Base-by-base conservation (phyloP, 2,888 invertebrate species). In the Drymonia ruficornis region DNA sequence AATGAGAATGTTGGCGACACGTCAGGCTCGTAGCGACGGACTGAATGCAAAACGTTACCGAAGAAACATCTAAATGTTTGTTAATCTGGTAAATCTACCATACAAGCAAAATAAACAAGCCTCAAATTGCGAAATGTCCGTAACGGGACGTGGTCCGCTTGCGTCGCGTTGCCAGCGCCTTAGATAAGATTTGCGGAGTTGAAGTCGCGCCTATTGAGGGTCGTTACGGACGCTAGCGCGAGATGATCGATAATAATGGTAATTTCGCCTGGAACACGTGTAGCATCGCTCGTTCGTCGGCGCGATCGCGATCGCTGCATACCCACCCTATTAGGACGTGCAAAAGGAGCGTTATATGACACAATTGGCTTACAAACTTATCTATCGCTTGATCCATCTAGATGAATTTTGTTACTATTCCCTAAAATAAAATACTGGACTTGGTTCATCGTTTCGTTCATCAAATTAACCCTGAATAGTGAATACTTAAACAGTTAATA, bases 211-310 rank as follows among this genome's bases (percentile, higher is more conserved):
- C 88, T 87, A 86, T 89, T 84, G 81, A 81, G 83, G 84, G 86
- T 91, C 90, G 91, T 91, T 89, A 91, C 88, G 78, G 79, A 84
- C 86, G 79, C 80, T 74, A 81, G 85, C 81, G 86, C 85, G 79
- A 85, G 92, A 91, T 90, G 89, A 90, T 91, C 91, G 91, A 91
- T 92, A 92, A 92, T 91, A 91, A 92, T 92, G 92, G 92, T 91
- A 91, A 91, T 92, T 91, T 89, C 70, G 81, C 78, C 56, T 67
- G 74, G 76, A 86, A 89, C 91, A 91, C 91, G 90, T 91, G 91
- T 91, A 84, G 80, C 84, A 86, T 89, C 88, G 87, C 75, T 78
- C 80, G 80, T 76, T 80, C 80, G 78, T 70, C 76, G 85, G 79
- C 74, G 80, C 81, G 86, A 89, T 88, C 84, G 83, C 78, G 77